phyloP scores from a whole-genome alignment of 2,113 vertebrate genomes.

The Charadrius vociferus region DNA sequence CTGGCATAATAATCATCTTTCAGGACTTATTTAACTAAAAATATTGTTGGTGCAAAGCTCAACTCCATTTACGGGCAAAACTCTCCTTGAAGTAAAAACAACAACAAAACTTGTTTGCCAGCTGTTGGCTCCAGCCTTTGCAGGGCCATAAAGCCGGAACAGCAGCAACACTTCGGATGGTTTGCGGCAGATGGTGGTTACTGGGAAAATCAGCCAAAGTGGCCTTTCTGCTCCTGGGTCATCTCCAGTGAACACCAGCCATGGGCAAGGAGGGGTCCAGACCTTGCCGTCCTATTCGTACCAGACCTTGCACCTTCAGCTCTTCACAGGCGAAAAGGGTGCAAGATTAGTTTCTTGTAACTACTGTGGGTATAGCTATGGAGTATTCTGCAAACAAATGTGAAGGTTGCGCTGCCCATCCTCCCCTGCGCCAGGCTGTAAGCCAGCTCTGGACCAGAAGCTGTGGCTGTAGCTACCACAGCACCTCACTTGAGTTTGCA shows the following conservation, averaged over 20 bases:
- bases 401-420: rapidly evolving
- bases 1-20: not conserved
- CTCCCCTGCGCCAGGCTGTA: rapidly evolving
- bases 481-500: not conserved
- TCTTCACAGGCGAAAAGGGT: not conserved
- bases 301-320: not conserved
- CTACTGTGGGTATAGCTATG: rapidly evolving
- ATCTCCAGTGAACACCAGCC: not conserved
- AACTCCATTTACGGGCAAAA: slow-evolving; percentile 43
- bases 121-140: not conserved
- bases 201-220: not conserved
- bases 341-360: not conserved
- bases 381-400: not conserved
- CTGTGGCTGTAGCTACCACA: not conserved
- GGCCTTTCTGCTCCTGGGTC: not conserved
- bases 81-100: not conserved
- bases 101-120: not conserved
- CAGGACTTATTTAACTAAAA: slow-evolving; percentile 34
- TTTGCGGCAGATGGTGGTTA: not conserved
- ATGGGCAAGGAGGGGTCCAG: not conserved
- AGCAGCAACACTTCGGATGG: not conserved
- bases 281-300: not conserved
- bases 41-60: not conserved
- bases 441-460: not conserved
- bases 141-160: not conserved